Percentiles rank a stretch among this genome's conserved stretches.
phyloP scores from a whole-genome alignment of 2,113 vertebrate genomes.

The Megaleporinus macrocephalus region DNA sequence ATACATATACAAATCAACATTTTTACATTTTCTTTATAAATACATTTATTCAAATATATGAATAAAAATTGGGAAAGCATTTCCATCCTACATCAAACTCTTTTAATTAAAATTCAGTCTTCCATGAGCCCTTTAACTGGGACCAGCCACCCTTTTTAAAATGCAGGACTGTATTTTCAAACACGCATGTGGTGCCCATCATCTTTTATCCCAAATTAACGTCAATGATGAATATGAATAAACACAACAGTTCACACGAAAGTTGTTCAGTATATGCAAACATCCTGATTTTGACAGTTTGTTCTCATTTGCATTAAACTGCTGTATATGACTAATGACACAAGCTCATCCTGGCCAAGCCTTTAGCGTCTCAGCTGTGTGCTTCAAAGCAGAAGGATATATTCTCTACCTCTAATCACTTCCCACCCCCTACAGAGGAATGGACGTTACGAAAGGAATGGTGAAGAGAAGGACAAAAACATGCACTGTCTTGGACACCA shows the following conservation, averaged over 20 bases:
- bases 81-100: too few relatives aligned
- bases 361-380: constrained; percentile 65
- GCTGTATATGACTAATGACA: constrained; percentile 76
- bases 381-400: constrained; percentile 78
- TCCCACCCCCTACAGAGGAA: constrained; percentile 68
- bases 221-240: background rate
- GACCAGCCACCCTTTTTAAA: background rate
- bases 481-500: constrained; percentile 90
- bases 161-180: background rate
- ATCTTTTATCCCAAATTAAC: background rate
- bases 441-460: constrained; percentile 81
- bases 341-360: constrained; percentile 48
- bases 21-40: too few relatives aligned
- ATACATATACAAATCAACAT: too few relatives aligned
- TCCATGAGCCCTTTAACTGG: background rate
- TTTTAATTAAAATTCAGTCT: too few relatives aligned
- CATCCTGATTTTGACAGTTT: constrained; percentile 52
- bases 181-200: background rate
- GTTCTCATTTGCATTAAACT: constrained; percentile 73
- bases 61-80: too few relatives aligned
- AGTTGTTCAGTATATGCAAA: constrained; percentile 64
- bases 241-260: constrained; percentile 21
- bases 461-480: constrained; percentile 88
- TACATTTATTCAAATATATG: too few relatives aligned
- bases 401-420: constrained; percentile 77